Percentiles rank a stretch among this genome's conserved stretches.
Conservation (phyloP, 2,113 vertebrate species). For the Nannospalax galili region DNA sequence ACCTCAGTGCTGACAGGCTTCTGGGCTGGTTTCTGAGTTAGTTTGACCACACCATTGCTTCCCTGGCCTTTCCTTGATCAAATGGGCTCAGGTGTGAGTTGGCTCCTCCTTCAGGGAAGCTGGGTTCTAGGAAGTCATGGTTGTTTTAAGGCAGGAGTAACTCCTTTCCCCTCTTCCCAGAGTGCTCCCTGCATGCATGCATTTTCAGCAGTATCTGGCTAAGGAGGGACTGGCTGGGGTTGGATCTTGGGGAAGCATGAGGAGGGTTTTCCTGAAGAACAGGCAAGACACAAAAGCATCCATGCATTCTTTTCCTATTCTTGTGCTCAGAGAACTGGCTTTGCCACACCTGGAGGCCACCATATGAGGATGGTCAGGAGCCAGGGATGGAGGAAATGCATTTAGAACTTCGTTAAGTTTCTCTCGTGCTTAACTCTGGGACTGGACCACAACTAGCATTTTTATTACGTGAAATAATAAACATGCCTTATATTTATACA, state of each 20-base stretch:
- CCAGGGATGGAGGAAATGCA: neutral
- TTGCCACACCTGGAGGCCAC: neutral
- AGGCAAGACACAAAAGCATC: too few relatives aligned
- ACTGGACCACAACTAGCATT: rapidly evolving
- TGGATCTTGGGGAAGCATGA: neutral
- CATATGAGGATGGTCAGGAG: neutral
- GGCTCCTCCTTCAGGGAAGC: neutral
- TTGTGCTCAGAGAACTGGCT: neutral
- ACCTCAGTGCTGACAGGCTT: rapidly evolving
- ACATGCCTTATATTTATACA: neutral
- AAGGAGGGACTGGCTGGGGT: neutral
- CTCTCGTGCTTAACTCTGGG: too few relatives aligned
- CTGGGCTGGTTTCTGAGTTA: neutral
- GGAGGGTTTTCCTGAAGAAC: neutral
- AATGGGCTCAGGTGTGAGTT: too few relatives aligned
- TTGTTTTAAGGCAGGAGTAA: neutral
- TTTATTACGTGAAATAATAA: neutral
- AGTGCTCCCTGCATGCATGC: neutral
- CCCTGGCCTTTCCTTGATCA: too few relatives aligned
- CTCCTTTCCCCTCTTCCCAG: neutral
- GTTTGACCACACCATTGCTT: too few relatives aligned
- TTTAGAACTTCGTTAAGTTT: too few relatives aligned
- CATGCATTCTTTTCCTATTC: neutral
- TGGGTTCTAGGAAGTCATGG: neutral
- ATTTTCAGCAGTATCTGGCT: neutral